Evolutionary conservation across 2,888 invertebrate species (phyloP).

Genomic region (Acrocyrtus sp.): DNA sequence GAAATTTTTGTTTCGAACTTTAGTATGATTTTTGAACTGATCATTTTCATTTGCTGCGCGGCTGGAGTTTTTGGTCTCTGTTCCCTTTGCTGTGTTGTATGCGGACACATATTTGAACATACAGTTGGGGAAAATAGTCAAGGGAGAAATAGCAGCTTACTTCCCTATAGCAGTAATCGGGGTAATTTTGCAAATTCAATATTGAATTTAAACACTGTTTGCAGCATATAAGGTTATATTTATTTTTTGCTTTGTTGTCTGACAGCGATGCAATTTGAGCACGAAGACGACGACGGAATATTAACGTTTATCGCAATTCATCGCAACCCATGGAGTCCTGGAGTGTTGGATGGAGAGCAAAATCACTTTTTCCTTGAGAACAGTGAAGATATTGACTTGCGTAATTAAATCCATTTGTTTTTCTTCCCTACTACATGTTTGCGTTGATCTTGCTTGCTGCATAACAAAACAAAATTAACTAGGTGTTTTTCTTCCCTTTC

Average conservation of each 20-base stretch:
- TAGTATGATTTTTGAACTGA: conserved; percentile 23
- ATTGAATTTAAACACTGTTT: neutral
- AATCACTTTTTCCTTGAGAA: neutral
- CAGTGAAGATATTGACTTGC: conserved; percentile 14
- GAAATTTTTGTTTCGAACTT: neutral
- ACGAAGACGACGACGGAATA: neutral
- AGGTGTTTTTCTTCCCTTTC: neutral
- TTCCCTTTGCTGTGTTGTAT: conserved; percentile 13
- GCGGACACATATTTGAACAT: neutral
- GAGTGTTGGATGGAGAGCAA: neutral
- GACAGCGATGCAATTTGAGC: no score
- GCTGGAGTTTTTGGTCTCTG: conserved; percentile 26
- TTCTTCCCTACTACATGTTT: neutral
- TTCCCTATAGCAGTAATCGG: no score
- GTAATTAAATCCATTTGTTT: conserved; percentile 7
- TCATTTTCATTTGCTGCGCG: conserved; percentile 26
- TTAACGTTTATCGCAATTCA: neutral
- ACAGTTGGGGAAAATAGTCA: neutral
- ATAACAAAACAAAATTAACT: neutral
- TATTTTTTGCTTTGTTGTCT: neutral
- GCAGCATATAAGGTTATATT: neutral
- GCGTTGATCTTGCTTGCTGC: neutral
- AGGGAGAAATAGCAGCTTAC: neutral
- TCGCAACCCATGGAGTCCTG: conserved; percentile 27
- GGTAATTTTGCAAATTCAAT: neutral